A percentile compares a stretch with the other conserved stretches of the same genome.
phyloP scores from a whole-genome alignment of 2,888 invertebrate species.

The Agrochola macilenta region DNA sequence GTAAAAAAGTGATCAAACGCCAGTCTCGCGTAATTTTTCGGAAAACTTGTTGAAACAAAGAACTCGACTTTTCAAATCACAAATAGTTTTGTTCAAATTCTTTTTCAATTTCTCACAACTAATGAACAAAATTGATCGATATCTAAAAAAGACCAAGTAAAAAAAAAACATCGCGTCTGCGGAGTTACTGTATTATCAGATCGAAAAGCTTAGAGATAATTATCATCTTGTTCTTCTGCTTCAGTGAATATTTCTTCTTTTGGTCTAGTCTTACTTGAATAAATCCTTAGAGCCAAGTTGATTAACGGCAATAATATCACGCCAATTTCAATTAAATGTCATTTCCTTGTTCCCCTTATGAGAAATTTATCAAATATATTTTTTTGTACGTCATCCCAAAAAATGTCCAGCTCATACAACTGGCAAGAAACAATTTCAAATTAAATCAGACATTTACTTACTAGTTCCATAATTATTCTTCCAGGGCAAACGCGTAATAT shows the following conservation, averaged over 20 bases:
- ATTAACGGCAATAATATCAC: background rate
- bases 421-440: background rate
- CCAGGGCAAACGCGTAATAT: constrained; percentile 96
- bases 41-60: no score
- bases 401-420: background rate
- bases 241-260: background rate
- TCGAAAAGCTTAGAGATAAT: background rate
- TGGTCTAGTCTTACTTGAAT: background rate
- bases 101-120: no score
- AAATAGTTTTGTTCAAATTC: no score
- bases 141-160: background rate
- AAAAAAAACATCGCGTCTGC: background rate
- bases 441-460: background rate
- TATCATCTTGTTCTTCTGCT: background rate
- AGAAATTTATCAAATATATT: background rate
- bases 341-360: background rate
- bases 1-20: no score
- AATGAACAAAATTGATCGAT: no score
- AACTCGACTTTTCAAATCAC: no score
- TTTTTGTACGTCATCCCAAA: background rate
- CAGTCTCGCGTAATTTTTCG: no score
- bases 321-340: background rate
- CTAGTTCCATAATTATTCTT: background rate
- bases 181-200: background rate
- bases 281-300: background rate